These are phyloP conservation scores for Chironomus tepperi DNA, from an alignment of 1,140 invertebrate genomes.

Conservation along the genomic window DNA sequence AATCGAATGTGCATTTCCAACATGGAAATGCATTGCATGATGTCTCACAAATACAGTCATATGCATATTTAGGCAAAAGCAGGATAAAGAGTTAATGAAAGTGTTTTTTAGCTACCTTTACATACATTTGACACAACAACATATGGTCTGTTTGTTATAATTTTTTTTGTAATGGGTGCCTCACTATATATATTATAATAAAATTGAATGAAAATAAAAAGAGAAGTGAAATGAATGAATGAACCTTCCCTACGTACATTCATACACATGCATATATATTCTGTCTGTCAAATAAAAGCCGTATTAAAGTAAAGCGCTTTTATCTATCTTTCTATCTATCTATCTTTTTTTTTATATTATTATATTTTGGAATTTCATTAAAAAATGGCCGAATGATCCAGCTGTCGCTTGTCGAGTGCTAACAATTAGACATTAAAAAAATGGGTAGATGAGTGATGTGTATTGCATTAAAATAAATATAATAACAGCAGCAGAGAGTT, in stretches of 20 bases:
- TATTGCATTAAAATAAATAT: conserved; percentile 1
- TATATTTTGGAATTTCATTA: conserved; percentile 20
- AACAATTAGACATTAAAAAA: conserved; percentile 8
- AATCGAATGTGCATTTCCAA: not conserved
- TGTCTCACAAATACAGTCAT: not conserved
- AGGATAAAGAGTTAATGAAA: conserved; percentile 14
- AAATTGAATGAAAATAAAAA: not conserved
- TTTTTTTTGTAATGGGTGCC: not conserved
- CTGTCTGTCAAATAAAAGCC: conserved; percentile 18
- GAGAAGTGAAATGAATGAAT: not conserved
- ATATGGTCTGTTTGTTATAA: not conserved
- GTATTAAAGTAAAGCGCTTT: conserved; percentile 19
- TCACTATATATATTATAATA: not conserved
- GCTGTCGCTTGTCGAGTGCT: not conserved
- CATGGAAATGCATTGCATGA: not conserved
- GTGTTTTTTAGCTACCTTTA: not conserved
- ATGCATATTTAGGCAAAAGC: not conserved
- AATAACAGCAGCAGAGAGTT: no score
- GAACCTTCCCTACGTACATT: not conserved
- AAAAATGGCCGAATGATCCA: conserved; percentile 22
- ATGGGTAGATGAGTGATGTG: conserved; percentile 2
- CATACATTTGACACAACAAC: not conserved
- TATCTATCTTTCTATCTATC: conserved; percentile 11
- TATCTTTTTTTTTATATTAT: not conserved
- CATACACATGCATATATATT: not conserved